A percentile compares a stretch with the other conserved stretches of the same genome.
phyloP scores from a whole-genome alignment of 2,888 invertebrate genomes.

The Tiliacea citrago region DNA sequence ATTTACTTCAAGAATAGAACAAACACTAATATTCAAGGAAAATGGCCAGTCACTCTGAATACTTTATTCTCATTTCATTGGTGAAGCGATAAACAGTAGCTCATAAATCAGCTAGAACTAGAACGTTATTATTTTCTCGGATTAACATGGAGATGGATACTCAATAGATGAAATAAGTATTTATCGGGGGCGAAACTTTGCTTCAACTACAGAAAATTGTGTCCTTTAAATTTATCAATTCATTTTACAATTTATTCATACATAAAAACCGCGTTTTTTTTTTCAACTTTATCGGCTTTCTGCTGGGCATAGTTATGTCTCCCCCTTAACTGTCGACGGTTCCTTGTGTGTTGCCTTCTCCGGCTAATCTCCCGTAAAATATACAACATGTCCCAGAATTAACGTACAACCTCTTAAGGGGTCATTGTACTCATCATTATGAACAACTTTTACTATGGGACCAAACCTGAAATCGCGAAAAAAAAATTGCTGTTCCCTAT shows the following conservation, averaged over 20 bases:
- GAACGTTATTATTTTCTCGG: constrained; percentile 29
- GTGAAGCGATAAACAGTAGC: constrained; percentile 69
- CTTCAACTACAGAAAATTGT: background rate
- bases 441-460: too few species aligned
- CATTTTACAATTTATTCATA: background rate
- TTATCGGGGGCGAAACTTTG: background rate
- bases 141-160: background rate
- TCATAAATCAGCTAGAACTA: constrained; percentile 69
- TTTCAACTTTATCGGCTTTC: background rate
- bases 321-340: background rate
- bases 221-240: background rate
- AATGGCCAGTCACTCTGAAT: constrained; percentile 29
- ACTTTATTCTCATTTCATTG: constrained; percentile 14
- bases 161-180: constrained; percentile 4
- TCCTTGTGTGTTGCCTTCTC: background rate
- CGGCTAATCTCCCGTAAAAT: background rate
- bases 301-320: background rate
- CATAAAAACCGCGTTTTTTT: background rate
- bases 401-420: too few species aligned
- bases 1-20: background rate
- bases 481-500: too few species aligned
- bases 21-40: constrained; percentile 8
- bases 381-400: too few species aligned
- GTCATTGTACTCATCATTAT: too few species aligned
- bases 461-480: too few species aligned